A percentile compares a stretch with the other conserved stretches of the same genome.
These are phyloP conservation scores for Dermatemys mawii DNA, from an alignment of 2,113 vertebrate genomes.

Conservation along the genomic window DNA sequence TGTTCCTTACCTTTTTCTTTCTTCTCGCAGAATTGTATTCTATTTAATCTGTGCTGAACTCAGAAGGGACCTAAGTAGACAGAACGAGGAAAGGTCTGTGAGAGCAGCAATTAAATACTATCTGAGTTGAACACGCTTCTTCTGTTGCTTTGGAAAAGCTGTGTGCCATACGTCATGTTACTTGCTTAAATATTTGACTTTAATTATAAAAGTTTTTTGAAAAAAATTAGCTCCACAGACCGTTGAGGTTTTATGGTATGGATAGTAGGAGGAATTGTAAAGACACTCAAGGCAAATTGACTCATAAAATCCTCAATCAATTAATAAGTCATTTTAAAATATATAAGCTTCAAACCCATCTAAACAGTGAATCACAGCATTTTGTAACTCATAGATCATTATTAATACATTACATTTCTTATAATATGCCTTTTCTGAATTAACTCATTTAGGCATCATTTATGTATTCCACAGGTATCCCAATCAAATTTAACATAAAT, in stretches of 20 bases:
- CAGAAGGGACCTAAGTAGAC: background rate
- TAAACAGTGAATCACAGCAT: conserved; percentile 32
- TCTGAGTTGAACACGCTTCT: background rate
- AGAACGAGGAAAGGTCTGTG: background rate
- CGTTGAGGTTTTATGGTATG: conserved; percentile 37
- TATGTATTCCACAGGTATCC: background rate
- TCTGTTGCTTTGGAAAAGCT: background rate
- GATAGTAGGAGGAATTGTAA: conserved; percentile 70
- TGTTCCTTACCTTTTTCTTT: background rate
- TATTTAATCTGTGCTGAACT: background rate
- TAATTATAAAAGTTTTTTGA: background rate
- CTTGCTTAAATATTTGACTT: background rate
- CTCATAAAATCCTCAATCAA: conserved; percentile 52
- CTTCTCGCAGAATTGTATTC: background rate
- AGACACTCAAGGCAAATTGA: conserved; percentile 64
- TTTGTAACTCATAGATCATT: background rate
- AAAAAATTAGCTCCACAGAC: conserved; percentile 35
- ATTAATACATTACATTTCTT: conserved; percentile 39
- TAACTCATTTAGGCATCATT: background rate
- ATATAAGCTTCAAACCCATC: conserved; percentile 42
- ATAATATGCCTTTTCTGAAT: conserved; percentile 14
- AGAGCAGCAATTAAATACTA: background rate
- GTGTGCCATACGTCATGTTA: background rate
- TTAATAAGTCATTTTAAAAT: conserved; percentile 52
- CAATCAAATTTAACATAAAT: background rate